phyloP scores from a whole-genome alignment of 2,888 invertebrate species.

The Elmis aenea region DNA sequence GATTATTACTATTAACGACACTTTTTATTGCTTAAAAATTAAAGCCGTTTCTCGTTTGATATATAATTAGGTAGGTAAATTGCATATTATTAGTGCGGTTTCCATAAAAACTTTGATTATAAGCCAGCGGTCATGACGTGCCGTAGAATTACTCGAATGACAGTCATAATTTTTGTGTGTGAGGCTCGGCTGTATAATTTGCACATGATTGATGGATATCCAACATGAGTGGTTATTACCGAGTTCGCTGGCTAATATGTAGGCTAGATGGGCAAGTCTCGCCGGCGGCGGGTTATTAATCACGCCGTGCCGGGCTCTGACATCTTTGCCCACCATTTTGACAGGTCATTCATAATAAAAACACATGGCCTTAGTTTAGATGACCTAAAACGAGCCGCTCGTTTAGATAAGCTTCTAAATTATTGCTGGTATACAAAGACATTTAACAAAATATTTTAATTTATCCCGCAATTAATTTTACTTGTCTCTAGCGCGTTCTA shows the following conservation, averaged over 20 bases:
- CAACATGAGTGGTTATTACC: slow-evolving; percentile 43
- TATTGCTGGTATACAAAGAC: slow-evolving; percentile 14
- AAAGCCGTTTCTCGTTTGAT: slow-evolving; percentile 31
- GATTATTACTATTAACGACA: slow-evolving; percentile 31
- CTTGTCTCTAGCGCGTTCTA: too few species aligned
- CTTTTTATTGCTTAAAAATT: slow-evolving; percentile 37
- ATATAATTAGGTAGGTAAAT: slow-evolving; percentile 40
- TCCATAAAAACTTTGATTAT: slow-evolving; percentile 28
- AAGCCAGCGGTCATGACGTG: slow-evolving; percentile 24
- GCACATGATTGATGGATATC: slow-evolving; percentile 44
- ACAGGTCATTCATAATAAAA: slow-evolving; percentile 43
- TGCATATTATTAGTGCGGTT: slow-evolving; percentile 37
- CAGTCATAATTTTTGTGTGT: slow-evolving; percentile 45
- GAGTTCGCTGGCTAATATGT: slow-evolving; percentile 37
- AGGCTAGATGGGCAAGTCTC: slow-evolving; percentile 36
- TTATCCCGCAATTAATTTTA: too few species aligned
- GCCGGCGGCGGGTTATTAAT: slow-evolving; percentile 39
- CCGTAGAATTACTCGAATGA: slow-evolving; percentile 41
- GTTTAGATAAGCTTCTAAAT: slow-evolving; percentile 17
- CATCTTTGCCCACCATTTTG: slow-evolving; percentile 43
- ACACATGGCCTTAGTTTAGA: slow-evolving; percentile 31
- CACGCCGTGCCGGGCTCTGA: slow-evolving; percentile 37
- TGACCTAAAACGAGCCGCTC: slow-evolving; percentile 19
- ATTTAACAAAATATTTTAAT: too few species aligned
- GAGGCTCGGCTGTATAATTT: slow-evolving; percentile 42